A percentile compares a stretch with the other conserved stretches of the same genome.
Evolutionary conservation across 2,888 invertebrate genomes (phyloP).

Genomic region (Hemistola chrysoprasaria): DNA sequence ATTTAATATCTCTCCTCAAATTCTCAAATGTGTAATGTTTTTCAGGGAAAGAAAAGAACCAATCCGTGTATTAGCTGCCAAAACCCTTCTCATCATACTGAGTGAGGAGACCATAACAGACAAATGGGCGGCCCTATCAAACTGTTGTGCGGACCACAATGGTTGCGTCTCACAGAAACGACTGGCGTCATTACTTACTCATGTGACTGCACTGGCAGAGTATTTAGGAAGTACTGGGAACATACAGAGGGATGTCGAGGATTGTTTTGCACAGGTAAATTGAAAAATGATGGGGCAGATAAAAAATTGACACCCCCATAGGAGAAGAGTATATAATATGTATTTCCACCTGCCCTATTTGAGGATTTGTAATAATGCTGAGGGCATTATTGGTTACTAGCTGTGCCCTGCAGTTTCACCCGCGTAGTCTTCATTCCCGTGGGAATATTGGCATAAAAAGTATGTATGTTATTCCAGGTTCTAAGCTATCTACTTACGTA

Average conservation of each 20-base stretch:
- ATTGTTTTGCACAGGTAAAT: constrained; percentile 86
- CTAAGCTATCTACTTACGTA: no score
- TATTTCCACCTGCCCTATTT: no score
- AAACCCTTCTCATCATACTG: constrained; percentile 85
- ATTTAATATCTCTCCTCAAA: no score
- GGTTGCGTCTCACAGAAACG: constrained; percentile 86
- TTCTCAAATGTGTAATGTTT: constrained; percentile 5
- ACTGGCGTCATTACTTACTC: constrained; percentile 83
- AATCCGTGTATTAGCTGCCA: constrained; percentile 85
- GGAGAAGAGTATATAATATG: no score
- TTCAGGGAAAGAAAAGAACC: constrained; percentile 83
- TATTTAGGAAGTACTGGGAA: constrained; percentile 84
- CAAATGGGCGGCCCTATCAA: constrained; percentile 85
- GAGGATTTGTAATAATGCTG: no score
- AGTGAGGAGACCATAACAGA: constrained; percentile 85
- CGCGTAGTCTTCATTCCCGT: no score
- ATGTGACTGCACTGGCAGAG: constrained; percentile 82
- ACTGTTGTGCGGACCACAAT: constrained; percentile 88
- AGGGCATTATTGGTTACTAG: no score
- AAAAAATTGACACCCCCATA: no score
- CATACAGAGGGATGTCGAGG: constrained; percentile 85
- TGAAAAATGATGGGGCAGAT: no score
- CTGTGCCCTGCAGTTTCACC: no score
- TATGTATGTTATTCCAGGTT: no score
- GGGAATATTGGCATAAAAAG: no score